A percentile compares a stretch with the other conserved stretches of the same genome.
Evolutionary conservation across 1,140 invertebrate genomes (phyloP).

Genomic region (Sycobia sp.): DNA sequence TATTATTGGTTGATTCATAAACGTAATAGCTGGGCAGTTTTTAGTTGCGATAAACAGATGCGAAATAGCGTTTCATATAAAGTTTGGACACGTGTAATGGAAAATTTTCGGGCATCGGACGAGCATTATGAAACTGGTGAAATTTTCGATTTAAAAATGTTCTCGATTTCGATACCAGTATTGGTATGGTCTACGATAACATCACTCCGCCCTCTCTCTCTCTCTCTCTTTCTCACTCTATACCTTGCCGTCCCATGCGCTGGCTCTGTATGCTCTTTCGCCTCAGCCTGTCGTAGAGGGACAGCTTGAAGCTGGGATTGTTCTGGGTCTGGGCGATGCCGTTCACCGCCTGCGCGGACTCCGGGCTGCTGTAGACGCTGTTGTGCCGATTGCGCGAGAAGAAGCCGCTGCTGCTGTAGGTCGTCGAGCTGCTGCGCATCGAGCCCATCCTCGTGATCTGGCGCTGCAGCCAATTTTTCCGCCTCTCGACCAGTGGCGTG

Average conservation of each 20-base stretch:
- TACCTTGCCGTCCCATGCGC: constrained; percentile 70
- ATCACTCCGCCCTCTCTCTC: no score
- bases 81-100: no score
- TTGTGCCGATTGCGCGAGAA: constrained; percentile 75
- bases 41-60: no score
- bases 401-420: constrained; percentile 75
- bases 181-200: no score
- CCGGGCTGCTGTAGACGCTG: constrained; percentile 79
- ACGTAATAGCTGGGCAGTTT: no score
- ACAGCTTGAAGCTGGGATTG: constrained; percentile 70
- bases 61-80: no score
- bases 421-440: constrained; percentile 79
- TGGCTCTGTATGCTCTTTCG: constrained; percentile 77
- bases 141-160: no score
- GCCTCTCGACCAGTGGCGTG: constrained; percentile 79
- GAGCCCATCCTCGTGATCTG: constrained; percentile 83
- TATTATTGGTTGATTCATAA: no score
- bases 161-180: no score
- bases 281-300: constrained; percentile 78
- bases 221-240: no score
- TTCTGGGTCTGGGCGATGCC: constrained; percentile 55
- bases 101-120: no score
- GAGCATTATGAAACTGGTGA: no score
- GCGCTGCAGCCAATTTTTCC: constrained; percentile 86
- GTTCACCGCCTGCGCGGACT: constrained; percentile 54